Conservation (phyloP, 2,797 vertebrate genomes). For the Champsocephalus esox region DNA sequence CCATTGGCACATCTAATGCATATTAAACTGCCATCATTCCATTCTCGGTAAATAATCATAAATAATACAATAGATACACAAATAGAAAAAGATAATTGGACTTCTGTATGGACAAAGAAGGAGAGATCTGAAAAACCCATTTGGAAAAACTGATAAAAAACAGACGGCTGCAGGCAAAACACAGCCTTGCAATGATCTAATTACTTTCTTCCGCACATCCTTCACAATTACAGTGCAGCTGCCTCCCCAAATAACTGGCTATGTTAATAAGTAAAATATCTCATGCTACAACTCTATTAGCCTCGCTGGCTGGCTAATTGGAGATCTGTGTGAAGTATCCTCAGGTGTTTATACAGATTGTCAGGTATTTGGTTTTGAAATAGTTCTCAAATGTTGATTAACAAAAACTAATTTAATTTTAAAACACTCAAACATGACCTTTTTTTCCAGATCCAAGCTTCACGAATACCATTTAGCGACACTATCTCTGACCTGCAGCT, state of each 20-base stretch:
- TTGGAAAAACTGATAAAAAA: constrained; percentile 60
- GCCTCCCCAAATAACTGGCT: constrained; percentile 69
- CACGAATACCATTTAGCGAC: neutral
- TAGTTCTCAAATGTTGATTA: neutral
- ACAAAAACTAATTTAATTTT: neutral
- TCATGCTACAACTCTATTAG: constrained; percentile 49
- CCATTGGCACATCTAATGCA: constrained; percentile 6
- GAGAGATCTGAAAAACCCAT: constrained; percentile 51
- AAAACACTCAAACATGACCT: too few species aligned
- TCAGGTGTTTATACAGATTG: constrained; percentile 18
- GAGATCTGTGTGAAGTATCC: constrained; percentile 3
- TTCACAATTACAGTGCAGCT: constrained; percentile 78
- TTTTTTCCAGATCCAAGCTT: neutral
- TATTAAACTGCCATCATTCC: constrained; percentile 32
- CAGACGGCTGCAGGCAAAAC: constrained; percentile 75
- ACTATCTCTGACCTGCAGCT: neutral
- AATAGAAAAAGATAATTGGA: constrained; percentile 55
- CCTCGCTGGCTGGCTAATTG: constrained; percentile 7
- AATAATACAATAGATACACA: constrained; percentile 25
- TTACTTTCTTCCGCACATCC: constrained; percentile 83
- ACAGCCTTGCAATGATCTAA: constrained; percentile 75
- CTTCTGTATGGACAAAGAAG: constrained; percentile 20
- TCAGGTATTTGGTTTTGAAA: constrained; percentile 15
- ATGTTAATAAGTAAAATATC: constrained; percentile 66
- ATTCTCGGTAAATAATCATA: constrained; percentile 35